Evolutionary conservation across 2,888 invertebrate species (phyloP), one percentile per base, ranked within the genome.

Genomic region (Chloroclysta siterata): DNA sequence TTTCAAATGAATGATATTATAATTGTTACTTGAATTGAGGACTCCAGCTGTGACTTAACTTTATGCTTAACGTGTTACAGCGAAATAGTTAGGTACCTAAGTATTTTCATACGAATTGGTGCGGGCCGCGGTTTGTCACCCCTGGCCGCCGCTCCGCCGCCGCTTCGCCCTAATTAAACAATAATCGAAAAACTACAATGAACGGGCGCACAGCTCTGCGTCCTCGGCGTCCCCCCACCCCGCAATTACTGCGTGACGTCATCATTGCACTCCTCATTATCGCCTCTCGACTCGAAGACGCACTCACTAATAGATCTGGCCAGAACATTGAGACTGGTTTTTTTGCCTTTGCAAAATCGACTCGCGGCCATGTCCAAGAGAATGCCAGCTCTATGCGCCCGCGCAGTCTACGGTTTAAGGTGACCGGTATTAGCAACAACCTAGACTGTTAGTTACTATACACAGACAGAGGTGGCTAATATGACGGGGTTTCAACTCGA

Each of bases 101-200:
- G 46, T 46, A 46, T 17, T 17, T 46, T 17, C 46, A 61, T 54
- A 42, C 52, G 41, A 52, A 41, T 36, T 42, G 39, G 39, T 66
- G 86, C 90, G 88, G 87, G 81, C 90, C 90, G 85, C 80, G 69
- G 76, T 85, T 81, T 72, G 70, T 70, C 71, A 63, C 70, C 80
- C 80, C 90, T 90, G 90, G 88, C 89, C 89, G 91, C 87, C 91
- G 91, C 89, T 87, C 85, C 90, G 91, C 90, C 90, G 92, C 92
- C 91, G 92, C 91, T 91, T 92, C 91, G 92, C 91, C 92, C 92
- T 93, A 93, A 92, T 93, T 92, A 93, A 92, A 93, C 92, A 93
- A 92, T 92, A 93, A 93, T 93, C 92, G 92, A 92, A 92, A 92
- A 91, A 92, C 90, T 92, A 92, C 92, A 92, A 92, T 91, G 90